phyloP scores from a whole-genome alignment of 2,113 vertebrate species.

The Odocoileus virginianus region DNA sequence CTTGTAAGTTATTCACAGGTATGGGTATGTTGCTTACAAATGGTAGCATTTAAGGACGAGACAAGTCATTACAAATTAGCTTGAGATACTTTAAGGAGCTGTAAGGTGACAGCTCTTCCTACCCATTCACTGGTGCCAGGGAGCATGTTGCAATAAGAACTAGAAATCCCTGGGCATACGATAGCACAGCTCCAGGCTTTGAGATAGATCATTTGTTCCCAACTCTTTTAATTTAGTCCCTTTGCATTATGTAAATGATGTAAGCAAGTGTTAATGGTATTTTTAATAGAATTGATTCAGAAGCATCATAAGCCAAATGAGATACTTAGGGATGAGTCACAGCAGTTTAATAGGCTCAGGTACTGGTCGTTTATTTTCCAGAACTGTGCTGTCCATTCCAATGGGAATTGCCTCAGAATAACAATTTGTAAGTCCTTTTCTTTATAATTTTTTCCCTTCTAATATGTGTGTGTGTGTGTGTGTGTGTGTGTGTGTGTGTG shows the following conservation, averaged over 20 bases:
- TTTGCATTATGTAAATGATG: constrained; percentile 61
- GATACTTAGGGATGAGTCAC: constrained; percentile 42
- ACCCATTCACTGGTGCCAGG: not conserved
- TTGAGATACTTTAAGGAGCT: not conserved
- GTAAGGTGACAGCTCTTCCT: constrained; percentile 22
- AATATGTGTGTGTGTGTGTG: not conserved
- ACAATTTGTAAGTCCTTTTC: constrained; percentile 45
- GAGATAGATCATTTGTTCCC: constrained; percentile 42
- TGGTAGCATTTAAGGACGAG: not conserved
- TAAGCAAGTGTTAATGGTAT: constrained; percentile 18
- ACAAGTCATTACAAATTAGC: not conserved
- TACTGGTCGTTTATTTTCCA: constrained; percentile 48
- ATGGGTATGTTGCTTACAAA: not conserved
- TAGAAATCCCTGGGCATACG: not conserved
- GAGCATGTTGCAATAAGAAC: constrained; percentile 23
- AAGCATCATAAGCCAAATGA: not conserved
- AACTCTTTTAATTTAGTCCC: constrained; percentile 65
- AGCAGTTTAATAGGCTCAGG: constrained; percentile 29
- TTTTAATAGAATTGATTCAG: constrained; percentile 30
- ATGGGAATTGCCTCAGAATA: constrained; percentile 34
- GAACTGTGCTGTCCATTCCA: constrained; percentile 30
- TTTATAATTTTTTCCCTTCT: not conserved
- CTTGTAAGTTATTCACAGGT: not conserved
- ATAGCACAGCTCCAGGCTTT: not conserved
- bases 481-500: not conserved